Base-by-base conservation (phyloP, 2,113 vertebrate genomes). In the Genyomyrus donnyi region DNA sequence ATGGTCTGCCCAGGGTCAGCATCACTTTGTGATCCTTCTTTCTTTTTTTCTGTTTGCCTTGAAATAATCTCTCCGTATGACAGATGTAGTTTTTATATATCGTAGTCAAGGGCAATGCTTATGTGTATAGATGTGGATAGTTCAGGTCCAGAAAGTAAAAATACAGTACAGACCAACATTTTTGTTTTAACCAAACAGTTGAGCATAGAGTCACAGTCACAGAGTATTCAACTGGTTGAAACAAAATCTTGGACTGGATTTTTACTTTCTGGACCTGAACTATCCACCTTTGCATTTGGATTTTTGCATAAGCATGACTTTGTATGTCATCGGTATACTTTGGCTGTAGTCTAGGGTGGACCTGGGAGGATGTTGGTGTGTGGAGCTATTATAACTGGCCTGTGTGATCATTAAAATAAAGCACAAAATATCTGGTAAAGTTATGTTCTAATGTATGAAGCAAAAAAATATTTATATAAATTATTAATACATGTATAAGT, bases 1-100 rank as follows among this genome's bases (percentile, higher is more conserved):
- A 93, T 87, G 94, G 93, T 39, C 92, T 98, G 5, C 96, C 97
- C 0, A 93, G 92, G 97, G 98, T 99, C 91, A 90, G 95, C 92
- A 89, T 80, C 84, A 74, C 21, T 48, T 50, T 27, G 5, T n/a
- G n/a, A 50, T n/a, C 19, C 31, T 15, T 35, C 15, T 45, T 45
- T 11, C 10, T 24, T 24, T 21, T 42, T 46, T 24, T 3, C 21
- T n/a, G 3, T 85, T 48, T n/a, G 1, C 8, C 83, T 46, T 85
- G 83, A 85, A 85, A n/a, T 85, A n/a, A 85, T 85, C 35, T 80
- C 27, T 80, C 15, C 42, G 35, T 80, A 80, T 17, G 31, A 42
- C 31, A 19, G 5, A 35, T 70, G n/a, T 31, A 27, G 27, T 70
- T 70, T 31, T 70, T 70, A 70, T 70, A 70, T 70, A 13, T 31